phyloP scores from a whole-genome alignment of 2,113 vertebrate genomes.

The Ammodramus savannarum region DNA sequence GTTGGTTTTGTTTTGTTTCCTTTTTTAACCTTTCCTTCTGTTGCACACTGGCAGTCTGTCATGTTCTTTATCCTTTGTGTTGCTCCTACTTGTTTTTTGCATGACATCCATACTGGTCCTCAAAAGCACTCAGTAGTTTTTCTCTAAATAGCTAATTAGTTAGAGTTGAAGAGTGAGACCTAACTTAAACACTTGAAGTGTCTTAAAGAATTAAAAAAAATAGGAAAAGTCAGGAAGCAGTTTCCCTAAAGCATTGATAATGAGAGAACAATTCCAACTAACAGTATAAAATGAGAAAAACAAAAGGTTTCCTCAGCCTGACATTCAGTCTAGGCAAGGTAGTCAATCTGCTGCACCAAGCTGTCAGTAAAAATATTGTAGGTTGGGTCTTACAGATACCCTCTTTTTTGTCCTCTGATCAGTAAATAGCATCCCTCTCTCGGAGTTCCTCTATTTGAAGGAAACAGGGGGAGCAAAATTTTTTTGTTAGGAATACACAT shows the following conservation, averaged over 20 bases:
- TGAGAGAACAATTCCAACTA: background rate
- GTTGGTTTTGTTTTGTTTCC: background rate
- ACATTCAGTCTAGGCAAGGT: background rate
- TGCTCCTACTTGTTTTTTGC: background rate
- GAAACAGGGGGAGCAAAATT: background rate
- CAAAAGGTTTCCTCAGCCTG: background rate
- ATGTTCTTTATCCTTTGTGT: background rate
- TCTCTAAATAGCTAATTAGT: background rate
- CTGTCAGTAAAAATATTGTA: background rate
- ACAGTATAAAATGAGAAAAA: background rate
- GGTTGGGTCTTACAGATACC: accelerated
- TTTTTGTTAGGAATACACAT: background rate
- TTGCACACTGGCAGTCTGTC: background rate
- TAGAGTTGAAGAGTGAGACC: background rate
- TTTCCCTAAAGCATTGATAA: background rate
- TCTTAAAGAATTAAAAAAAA: background rate
- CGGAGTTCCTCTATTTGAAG: background rate
- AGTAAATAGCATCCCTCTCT: background rate
- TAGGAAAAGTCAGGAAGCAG: background rate
- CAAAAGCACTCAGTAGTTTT: background rate
- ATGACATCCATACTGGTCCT: background rate
- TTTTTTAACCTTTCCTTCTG: background rate
- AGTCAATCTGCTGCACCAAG: background rate
- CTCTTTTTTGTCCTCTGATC: background rate
- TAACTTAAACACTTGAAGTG: background rate